Percentiles rank a stretch among this genome's conserved stretches.
These are phyloP conservation scores for Trachelus iudaicus DNA, from an alignment of 2,888 invertebrate species.

Conservation along the genomic window DNA sequence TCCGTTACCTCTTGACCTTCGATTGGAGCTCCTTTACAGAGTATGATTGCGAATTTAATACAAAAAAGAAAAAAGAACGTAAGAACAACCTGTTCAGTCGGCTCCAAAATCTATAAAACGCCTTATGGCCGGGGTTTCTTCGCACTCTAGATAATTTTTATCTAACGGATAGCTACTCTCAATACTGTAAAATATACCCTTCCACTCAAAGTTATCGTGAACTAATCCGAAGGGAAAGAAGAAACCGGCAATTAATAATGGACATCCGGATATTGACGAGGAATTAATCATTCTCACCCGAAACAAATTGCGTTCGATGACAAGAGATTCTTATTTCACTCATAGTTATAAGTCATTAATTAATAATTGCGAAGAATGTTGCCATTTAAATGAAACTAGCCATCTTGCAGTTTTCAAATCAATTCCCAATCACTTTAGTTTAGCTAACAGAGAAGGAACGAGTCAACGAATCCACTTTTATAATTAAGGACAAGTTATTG, in stretches of 20 bases:
- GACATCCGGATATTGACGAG: background rate
- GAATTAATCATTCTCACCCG: background rate
- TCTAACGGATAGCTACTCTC: too few relatives aligned
- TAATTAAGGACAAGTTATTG: background rate
- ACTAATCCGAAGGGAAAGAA: too few relatives aligned
- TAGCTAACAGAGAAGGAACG: background rate
- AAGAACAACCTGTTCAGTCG: background rate
- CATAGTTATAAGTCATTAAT: background rate
- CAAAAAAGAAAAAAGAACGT: background rate
- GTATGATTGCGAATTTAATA: background rate
- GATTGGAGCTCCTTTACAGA: conserved; percentile 56
- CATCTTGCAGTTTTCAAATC: too few relatives aligned
- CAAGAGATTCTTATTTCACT: background rate
- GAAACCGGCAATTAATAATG: background rate
- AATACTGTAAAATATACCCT: too few relatives aligned
- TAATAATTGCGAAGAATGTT: background rate
- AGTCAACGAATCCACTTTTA: background rate
- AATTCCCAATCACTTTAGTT: background rate
- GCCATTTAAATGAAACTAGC: background rate
- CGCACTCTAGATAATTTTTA: too few relatives aligned
- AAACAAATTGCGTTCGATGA: background rate
- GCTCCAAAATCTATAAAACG: background rate
- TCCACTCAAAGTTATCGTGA: too few relatives aligned
- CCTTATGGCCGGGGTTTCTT: background rate
- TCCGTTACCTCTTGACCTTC: conserved; percentile 62